These are phyloP conservation scores for Trissolcus japonicus DNA, from an alignment of 2,888 invertebrate genomes.

Conservation along the genomic window DNA sequence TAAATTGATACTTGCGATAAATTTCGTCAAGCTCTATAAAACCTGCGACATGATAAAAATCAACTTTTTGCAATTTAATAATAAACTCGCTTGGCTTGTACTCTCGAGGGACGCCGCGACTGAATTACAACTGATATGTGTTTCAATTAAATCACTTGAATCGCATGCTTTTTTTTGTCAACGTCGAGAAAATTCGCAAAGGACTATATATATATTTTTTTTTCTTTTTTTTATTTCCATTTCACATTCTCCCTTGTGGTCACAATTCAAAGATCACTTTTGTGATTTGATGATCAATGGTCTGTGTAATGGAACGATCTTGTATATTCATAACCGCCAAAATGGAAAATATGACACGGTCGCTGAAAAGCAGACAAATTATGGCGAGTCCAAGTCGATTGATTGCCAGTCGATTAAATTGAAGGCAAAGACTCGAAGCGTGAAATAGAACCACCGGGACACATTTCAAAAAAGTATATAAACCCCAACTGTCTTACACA, in stretches of 20 bases:
- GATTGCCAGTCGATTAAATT: constrained; percentile 42
- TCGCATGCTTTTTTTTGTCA: background rate
- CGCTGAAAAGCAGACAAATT: constrained; percentile 8
- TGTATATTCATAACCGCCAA: constrained; percentile 35
- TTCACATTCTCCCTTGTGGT: background rate
- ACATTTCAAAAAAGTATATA: constrained; percentile 20
- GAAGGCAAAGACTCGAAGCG: constrained; percentile 18
- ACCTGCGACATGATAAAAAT: constrained; percentile 7
- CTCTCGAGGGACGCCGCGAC: background rate
- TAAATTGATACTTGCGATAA: constrained; percentile 7
- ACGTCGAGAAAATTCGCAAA: background rate
- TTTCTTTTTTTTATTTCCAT: background rate
- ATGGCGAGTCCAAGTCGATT: constrained; percentile 15
- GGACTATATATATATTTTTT: constrained; percentile 4
- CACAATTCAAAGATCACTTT: constrained; percentile 15
- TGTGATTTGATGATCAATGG: constrained; percentile 60
- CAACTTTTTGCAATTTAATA: constrained; percentile 1
- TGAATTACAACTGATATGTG: constrained; percentile 1
- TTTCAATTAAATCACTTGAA: constrained; percentile 2
- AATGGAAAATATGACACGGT: constrained; percentile 22
- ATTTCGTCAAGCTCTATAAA: constrained; percentile 2
- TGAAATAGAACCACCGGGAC: constrained; percentile 17
- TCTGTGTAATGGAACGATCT: constrained; percentile 50
- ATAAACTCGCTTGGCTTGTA: background rate
- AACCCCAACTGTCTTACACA: constrained; percentile 1